Percentiles rank a stretch among this genome's conserved stretches.
Conservation (phyloP, 2,113 vertebrate species). For the Rhizomys pruinosus region DNA sequence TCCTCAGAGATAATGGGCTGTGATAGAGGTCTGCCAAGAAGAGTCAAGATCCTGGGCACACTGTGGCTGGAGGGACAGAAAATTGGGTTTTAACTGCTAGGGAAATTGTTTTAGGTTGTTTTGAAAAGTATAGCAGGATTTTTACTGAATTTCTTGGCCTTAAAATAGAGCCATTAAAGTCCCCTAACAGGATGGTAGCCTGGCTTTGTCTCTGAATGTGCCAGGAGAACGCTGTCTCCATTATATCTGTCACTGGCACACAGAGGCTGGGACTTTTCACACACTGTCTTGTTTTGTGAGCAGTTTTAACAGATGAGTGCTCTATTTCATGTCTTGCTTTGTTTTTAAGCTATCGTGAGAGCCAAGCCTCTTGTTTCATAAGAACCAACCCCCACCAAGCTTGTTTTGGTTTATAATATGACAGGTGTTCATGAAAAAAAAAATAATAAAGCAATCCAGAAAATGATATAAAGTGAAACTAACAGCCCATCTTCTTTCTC, state of each 20-base stretch:
- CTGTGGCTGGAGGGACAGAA: neutral
- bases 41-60: neutral
- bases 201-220: conserved; percentile 77
- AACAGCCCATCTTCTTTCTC: conserved; percentile 5
- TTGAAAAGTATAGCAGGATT: conserved; percentile 37
- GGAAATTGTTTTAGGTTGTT: neutral
- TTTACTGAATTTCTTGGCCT: conserved; percentile 45
- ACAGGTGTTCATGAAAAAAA: conserved; percentile 9
- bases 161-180: conserved; percentile 47
- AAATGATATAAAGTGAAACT: conserved; percentile 43
- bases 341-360: conserved; percentile 69
- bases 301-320: conserved; percentile 58
- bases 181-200: conserved; percentile 22
- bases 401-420: conserved; percentile 23
- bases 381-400: neutral
- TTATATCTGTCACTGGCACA: conserved; percentile 72
- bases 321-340: conserved; percentile 80
- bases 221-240: conserved; percentile 84
- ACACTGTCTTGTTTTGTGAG: conserved; percentile 81
- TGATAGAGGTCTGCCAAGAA: neutral
- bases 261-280: conserved; percentile 65
- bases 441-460: conserved; percentile 39
- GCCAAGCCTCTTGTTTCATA: conserved; percentile 15
- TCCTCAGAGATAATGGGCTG: neutral
- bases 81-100: neutral